Evolutionary conservation across 2,113 vertebrate species (phyloP), one percentile per base, ranked within the genome.

Genomic region (Vidua chalybeata): DNA sequence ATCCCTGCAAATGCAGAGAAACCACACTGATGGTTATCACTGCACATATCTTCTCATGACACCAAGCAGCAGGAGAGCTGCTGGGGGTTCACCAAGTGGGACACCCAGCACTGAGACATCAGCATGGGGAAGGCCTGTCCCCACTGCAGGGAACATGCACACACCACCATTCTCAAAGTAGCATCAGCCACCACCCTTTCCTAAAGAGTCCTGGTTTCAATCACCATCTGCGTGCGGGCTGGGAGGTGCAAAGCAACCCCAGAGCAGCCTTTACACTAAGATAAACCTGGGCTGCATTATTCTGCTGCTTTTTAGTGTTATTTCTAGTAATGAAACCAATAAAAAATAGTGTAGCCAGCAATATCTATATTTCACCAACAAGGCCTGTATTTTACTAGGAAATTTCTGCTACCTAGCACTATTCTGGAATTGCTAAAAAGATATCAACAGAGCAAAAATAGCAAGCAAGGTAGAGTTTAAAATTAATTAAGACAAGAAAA

Each of bases 111-210:
- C 0, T 11, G 24, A 45, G 16, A 7, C 1, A 6, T 8, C 0
- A 1, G 26, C 6, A 0, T 51, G 14, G 28, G 31, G 46, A 80
- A 28, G 33, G 6, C 10, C 19, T 7, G 18, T 16, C 13, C 37
- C 15, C 2, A 0, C 8, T 0, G 0, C n/a, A 20, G 49, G 19
- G 33, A 43, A 13, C 54, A 23, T 0, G 0, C 7, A 30, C 24
- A 22, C 26, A 4, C 16, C 12, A 4, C 10, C 0, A 0, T 18
- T 18, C 0, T 0, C 2, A 0, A 4, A 74, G 28, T 1, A 0
- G 26, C 33, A 26, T 23, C 58, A 76, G 35, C 17, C 21, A 20
- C 45, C 0, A 0, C 33, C 41, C 37, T 52, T n/a, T 46, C 17
- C 15, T 30, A 22, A 1, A 0, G 0, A 20, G 28, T 15, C 54